A percentile compares a stretch with the other conserved stretches of the same genome.
phyloP scores from a whole-genome alignment of 2,113 vertebrate species.

The Vicugna pacos region DNA sequence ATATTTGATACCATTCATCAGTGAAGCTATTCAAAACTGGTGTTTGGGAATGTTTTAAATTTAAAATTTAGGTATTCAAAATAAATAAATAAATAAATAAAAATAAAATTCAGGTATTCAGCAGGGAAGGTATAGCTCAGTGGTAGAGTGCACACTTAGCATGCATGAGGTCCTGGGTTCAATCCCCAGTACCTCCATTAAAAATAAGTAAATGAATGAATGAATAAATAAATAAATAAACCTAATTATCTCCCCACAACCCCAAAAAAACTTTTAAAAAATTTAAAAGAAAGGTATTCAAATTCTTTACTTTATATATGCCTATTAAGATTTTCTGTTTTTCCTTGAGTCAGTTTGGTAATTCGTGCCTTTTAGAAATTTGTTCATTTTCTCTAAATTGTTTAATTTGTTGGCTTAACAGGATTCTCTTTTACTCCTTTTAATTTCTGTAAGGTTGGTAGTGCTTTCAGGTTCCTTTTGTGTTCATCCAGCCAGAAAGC shows the following conservation, averaged over 20 bases:
- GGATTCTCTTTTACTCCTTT: not conserved
- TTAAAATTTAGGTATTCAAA: slow-evolving; percentile 4
- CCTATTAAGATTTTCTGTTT: not conserved
- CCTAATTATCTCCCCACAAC: no score
- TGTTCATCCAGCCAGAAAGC: not conserved
- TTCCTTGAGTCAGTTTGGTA: not conserved
- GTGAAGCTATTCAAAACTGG: not conserved
- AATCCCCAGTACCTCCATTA: no score
- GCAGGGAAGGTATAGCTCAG: no score
- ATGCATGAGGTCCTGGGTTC: no score
- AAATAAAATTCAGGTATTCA: no score
- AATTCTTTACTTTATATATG: slow-evolving; percentile 11
- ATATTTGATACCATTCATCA: not conserved
- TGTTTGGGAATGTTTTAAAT: slow-evolving; percentile 50
- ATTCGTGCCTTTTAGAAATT: slow-evolving; percentile 46
- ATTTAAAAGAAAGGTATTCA: slow-evolving; percentile 3
- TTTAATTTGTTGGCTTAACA: not conserved
- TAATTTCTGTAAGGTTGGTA: not conserved
- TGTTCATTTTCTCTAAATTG: not conserved
- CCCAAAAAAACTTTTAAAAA: not conserved
- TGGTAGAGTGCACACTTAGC: no score
- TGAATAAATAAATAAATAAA: no score
- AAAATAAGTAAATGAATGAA: no score
- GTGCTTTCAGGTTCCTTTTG: not conserved
- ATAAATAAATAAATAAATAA: no score